phyloP scores from a whole-genome alignment of 1,140 invertebrate genomes.

The Nephila pilipes region DNA sequence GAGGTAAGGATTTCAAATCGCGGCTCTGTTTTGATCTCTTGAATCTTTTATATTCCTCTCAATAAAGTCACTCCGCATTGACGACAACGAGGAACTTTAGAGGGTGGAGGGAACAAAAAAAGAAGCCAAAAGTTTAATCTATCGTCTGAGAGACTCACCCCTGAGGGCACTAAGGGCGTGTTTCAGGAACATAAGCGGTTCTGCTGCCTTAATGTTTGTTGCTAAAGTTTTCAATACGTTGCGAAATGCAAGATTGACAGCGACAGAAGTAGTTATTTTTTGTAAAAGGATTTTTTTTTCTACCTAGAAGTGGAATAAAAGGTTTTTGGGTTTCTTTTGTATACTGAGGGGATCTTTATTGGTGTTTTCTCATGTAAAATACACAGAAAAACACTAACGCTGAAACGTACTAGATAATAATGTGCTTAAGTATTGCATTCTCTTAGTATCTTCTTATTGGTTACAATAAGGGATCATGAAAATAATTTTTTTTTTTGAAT shows the following conservation, averaged over 20 bases:
- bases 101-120: not conserved
- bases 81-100: not conserved
- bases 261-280: not conserved
- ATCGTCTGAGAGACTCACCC: not conserved
- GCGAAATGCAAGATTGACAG: conserved; percentile 19
- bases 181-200: conserved; percentile 7
- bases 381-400: not conserved
- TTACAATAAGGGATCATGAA: not conserved
- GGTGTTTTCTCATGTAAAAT: not conserved
- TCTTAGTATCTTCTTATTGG: not conserved
- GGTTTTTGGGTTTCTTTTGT: not conserved
- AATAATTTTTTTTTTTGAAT: not conserved
- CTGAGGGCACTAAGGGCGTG: not conserved
- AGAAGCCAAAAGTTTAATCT: not conserved
- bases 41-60: conserved; percentile 46
- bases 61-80: conserved; percentile 24
- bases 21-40: conserved; percentile 49
- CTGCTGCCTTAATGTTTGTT: conserved; percentile 20
- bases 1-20: conserved; percentile 49
- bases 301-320: not conserved
- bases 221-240: conserved; percentile 32
- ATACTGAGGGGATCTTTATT: not conserved
- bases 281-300: conserved; percentile 2
- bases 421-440: not conserved
- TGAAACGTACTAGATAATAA: not conserved